Evolutionary conservation across 2,888 invertebrate genomes (phyloP), one percentile per base, ranked within the genome.

Genomic region (Lagria hirta): DNA sequence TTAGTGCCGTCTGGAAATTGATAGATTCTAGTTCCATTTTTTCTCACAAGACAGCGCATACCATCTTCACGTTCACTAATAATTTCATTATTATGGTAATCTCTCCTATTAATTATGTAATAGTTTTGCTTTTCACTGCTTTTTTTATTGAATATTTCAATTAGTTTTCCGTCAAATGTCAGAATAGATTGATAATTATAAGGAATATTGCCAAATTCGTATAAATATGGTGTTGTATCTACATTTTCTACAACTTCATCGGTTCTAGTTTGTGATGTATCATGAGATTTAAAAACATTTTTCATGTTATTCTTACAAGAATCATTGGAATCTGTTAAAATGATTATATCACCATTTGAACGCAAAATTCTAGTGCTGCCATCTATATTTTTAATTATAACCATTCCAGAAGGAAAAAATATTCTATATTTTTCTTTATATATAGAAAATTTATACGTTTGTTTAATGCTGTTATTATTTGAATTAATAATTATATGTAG

Each of bases 51-150:
- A 28, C 55, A 49, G 13, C 36, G 44, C 37, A 64, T 55, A 12
- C 60, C 58, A 33, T 65, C 65, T 13, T 50, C 57, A 42, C 65
- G 52, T 35, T 61, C 61, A 35, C 44, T 59, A 13, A 36, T 51
- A 2, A 54, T 49, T 32, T 62, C 60, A 21, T 60, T 54, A 6
- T 52, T 43, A 14, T 48, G 43, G 28, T 56, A 59, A 42, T 65
- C 60, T 10, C 53, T 37, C 23, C 62, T 58, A 2, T 33, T 26
- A 1, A 37, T 11, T 12, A 54, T 45, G 28, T 55, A 33, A 40
- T 52, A 52, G n/a, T 51, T 8, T 36, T 56, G 57, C 10, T 51
- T 58, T 21, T 54, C 52, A 1, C 47, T 52, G 3, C 58, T 43
- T 40, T 54, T 51, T 4, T 51, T 49, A 2, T 43, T 38, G 13